Evolutionary conservation across 2,888 invertebrate species (phyloP).

Genomic region (Hermaeophaga mercurialis): DNA sequence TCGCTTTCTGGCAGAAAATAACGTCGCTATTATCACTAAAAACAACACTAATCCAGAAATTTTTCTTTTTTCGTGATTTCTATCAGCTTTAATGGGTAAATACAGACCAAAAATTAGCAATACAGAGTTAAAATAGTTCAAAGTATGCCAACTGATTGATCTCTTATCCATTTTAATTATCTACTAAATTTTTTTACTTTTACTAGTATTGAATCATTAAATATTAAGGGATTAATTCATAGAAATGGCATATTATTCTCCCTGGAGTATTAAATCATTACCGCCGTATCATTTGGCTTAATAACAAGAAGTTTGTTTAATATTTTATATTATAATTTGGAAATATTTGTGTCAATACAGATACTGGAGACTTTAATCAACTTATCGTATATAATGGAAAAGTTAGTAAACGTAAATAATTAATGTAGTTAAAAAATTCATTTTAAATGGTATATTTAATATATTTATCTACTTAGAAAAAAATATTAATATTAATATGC

Average conservation of each 20-base stretch:
- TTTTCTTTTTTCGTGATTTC: slow-evolving; percentile 14
- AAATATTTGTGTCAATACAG: too few species aligned
- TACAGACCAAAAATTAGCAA: slow-evolving; percentile 18
- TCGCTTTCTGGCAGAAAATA: slow-evolving; percentile 3
- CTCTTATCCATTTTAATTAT: slow-evolving; percentile 7
- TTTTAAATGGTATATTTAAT: too few species aligned
- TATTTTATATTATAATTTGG: too few species aligned
- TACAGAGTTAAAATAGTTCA: slow-evolving; percentile 10
- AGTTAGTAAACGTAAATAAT: too few species aligned
- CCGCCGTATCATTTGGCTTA: too few species aligned
- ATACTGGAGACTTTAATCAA: too few species aligned
- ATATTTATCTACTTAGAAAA: too few species aligned
- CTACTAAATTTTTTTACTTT: not conserved
- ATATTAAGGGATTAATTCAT: not conserved
- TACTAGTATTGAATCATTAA: not conserved
- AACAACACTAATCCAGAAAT: slow-evolving; percentile 18
- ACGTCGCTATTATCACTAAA: slow-evolving; percentile 9
- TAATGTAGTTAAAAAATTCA: too few species aligned
- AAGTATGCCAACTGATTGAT: not conserved
- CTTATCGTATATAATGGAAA: too few species aligned
- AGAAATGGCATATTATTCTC: not conserved
- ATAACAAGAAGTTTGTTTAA: too few species aligned
- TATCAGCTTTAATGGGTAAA: slow-evolving; percentile 11
- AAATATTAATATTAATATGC: too few species aligned
- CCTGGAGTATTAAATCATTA: too few species aligned